Evolutionary conservation across 2,113 vertebrate species (phyloP).

Genomic region (Nymphicus hollandicus): DNA sequence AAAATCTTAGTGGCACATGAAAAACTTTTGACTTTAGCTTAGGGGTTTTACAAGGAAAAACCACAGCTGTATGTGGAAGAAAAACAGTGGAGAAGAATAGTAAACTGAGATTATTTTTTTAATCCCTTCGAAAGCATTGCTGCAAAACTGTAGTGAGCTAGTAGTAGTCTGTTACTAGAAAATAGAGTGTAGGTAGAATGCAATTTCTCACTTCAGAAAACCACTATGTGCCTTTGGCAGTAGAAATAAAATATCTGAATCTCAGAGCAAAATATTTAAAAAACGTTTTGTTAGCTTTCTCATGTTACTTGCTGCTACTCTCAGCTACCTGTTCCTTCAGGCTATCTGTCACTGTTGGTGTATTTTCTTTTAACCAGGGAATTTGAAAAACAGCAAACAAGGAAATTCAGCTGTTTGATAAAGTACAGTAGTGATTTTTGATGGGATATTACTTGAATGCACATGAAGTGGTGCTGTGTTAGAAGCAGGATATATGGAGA

Average conservation of each 20-base stretch:
- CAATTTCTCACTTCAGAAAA: not conserved
- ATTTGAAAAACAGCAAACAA: not conserved
- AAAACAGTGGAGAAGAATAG: not conserved
- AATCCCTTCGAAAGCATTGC: not conserved
- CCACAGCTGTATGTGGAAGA: not conserved
- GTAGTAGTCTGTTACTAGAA: not conserved
- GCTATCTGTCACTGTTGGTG: not conserved
- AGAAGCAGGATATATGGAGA: not conserved
- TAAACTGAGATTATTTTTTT: not conserved
- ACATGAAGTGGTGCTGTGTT: not conserved
- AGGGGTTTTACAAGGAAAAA: not conserved
- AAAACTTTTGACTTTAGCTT: not conserved
- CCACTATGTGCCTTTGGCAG: not conserved
- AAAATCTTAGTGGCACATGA: not conserved
- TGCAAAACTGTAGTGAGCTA: not conserved
- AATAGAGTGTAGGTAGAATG: not conserved
- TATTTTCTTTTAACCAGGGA: not conserved
- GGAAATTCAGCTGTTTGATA: not conserved
- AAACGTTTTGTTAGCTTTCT: not conserved
- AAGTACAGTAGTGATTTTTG: not conserved
- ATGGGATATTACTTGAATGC: not conserved
- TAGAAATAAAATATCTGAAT: conserved; percentile 8
- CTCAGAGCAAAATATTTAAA: not conserved
- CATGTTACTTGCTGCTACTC: not conserved
- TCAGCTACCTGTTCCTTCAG: not conserved